A percentile compares a stretch with the other conserved stretches of the same genome.
These are phyloP conservation scores for Phragmatobia fuliginosa DNA, from an alignment of 2,888 invertebrate genomes.

Conservation along the genomic window DNA sequence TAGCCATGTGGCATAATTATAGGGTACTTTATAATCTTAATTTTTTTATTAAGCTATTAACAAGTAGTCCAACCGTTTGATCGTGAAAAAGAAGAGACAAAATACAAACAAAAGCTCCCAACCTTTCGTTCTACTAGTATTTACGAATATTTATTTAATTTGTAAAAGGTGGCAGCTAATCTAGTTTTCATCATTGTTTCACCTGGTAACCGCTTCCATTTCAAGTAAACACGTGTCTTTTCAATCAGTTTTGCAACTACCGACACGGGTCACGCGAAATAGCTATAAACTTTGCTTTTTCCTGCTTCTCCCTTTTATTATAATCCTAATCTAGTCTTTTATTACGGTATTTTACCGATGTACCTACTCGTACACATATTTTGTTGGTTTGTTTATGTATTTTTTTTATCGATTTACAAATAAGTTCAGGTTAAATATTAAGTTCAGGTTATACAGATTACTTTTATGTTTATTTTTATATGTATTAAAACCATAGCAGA, in stretches of 20 bases:
- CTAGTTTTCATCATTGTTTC: conserved; percentile 5
- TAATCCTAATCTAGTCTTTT: conserved; percentile 23
- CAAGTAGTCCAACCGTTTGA: too few species aligned
- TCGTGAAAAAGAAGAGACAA: too few species aligned
- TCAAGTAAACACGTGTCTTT: conserved; percentile 33
- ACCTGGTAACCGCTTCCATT: conserved; percentile 19
- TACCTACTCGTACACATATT: not conserved
- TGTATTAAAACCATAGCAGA: too few species aligned
- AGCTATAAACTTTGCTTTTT: conserved; percentile 36
- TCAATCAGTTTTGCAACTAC: conserved; percentile 31
- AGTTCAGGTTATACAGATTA: too few species aligned
- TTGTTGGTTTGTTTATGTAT: not conserved
- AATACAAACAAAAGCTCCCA: too few species aligned
- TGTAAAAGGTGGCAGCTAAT: not conserved
- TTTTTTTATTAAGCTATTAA: too few species aligned
- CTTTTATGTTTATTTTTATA: too few species aligned
- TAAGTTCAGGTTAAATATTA: too few species aligned
- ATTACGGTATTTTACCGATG: conserved; percentile 14
- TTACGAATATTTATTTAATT: too few species aligned
- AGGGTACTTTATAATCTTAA: too few species aligned
- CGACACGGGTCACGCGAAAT: conserved; percentile 42
- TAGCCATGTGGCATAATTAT: too few species aligned
- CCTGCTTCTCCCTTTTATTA: conserved; percentile 28
- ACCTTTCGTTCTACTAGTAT: too few species aligned
- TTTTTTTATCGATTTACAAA: not conserved